These are phyloP conservation scores for Psittacula echo DNA, from an alignment of 2,797 vertebrate species.

Conservation along the genomic window DNA sequence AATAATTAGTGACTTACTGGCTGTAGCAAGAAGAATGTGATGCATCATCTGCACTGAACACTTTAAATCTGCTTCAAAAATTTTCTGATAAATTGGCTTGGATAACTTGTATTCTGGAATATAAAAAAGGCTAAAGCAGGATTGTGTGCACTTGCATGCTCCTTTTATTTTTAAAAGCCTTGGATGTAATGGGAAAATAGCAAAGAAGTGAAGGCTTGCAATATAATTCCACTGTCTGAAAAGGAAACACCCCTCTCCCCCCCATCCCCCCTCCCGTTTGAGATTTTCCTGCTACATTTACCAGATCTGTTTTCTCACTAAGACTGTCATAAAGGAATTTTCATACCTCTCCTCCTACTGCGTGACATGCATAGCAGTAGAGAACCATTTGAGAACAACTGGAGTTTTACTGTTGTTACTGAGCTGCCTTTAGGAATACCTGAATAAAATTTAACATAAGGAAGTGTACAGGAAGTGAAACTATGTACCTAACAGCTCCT, in stretches of 20 bases:
- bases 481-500: not conserved
- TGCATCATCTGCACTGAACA: not conserved
- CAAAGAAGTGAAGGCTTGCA: not conserved
- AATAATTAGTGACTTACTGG: not conserved
- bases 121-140: not conserved
- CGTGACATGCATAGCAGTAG: not conserved
- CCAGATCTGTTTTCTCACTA: not conserved
- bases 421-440: not conserved
- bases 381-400: not conserved
- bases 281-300: not conserved
- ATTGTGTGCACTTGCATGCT: fast-evolving
- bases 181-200: not conserved
- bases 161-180: not conserved
- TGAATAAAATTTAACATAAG: not conserved
- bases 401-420: not conserved
- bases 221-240: not conserved
- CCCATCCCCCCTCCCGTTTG: not conserved
- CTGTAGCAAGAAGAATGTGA: not conserved
- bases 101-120: not conserved
- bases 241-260: not conserved
- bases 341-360: not conserved
- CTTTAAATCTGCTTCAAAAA: not conserved
- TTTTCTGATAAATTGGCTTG: not conserved
- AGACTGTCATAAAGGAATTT: not conserved
- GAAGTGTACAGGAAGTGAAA: not conserved